A percentile compares a stretch with the other conserved stretches of the same genome.
Conservation (phyloP, 2,797 vertebrate species). For the Pangasius mekongensis region DNA sequence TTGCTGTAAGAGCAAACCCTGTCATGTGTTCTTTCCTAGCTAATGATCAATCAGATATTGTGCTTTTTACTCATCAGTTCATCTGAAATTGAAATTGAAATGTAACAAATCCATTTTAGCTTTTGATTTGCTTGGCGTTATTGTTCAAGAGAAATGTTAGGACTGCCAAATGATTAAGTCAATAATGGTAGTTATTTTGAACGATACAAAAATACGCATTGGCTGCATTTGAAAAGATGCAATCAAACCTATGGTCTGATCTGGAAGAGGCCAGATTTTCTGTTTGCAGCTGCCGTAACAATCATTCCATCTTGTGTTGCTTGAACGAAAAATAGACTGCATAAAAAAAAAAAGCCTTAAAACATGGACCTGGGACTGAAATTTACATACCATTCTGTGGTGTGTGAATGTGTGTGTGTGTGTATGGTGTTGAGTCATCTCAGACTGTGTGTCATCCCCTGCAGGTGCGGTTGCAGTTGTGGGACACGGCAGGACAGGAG, state of each 20-base stretch:
- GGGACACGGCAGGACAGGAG: conserved; percentile 92
- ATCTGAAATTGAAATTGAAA: not conserved
- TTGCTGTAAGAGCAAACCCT: not conserved
- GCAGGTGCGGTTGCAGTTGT: conserved; percentile 91
- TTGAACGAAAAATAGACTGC: not conserved
- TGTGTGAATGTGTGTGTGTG: not conserved
- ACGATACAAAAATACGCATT: not conserved
- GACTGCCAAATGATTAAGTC: not conserved
- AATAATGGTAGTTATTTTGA: not conserved
- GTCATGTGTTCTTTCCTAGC: not conserved
- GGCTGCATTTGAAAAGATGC: not conserved
- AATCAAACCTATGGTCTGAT: not conserved
- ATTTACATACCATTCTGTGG: not conserved
- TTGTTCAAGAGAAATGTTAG: not conserved
- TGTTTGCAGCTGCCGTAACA: not conserved
- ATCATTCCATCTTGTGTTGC: not conserved
- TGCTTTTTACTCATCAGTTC: not conserved
- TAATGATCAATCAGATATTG: not conserved
- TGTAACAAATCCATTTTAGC: not conserved
- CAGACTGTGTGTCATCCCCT: conserved; percentile 16
- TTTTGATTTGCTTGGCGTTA: not conserved
- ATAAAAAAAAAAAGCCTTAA: not conserved
- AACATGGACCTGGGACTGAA: not conserved
- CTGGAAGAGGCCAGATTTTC: not conserved
- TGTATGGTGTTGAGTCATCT: conserved; percentile 25